Evolutionary conservation across 1,140 invertebrate species (phyloP), one percentile per base, ranked within the genome.

Genomic region (Agrilus planipennis): DNA sequence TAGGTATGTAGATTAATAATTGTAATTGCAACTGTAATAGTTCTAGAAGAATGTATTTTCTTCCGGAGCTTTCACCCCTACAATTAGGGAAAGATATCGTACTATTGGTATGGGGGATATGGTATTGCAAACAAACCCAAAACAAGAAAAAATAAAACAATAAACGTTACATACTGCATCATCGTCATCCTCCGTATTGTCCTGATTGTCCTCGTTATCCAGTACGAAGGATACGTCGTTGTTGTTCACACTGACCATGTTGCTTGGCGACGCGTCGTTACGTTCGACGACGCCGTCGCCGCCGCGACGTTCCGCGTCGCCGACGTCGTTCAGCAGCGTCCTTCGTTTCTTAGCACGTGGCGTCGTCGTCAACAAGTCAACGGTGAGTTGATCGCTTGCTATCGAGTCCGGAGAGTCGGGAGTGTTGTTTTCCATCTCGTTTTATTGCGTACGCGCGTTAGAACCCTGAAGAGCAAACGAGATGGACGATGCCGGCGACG

Each of bases 221-320:
- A 75, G 62, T 10, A 75, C 72, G 49, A 76, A 74, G 3, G 64
- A 61, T 12, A 75, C 72, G 50, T 74, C 71, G 53, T 73, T 72
- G 51, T 73, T 72, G 53, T 70, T 69, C 37, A 53, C 57, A 4
- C 52, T 44, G 15, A 67, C 57, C 27, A 63, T 60, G 12, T 52
- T 53, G 64, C 57, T 46, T n/a, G 65, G 52, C 54, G 69, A 70
- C 37, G 25, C 37, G 14, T 22, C 23, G 12, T 43, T 19, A 17
- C 49, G 16, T 52, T 69, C 58, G 9, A 64, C 59, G 27, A 54
- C 59, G 3, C 23, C 30, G 12, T 38, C 20, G 4, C 70, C 47
- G 34, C 65, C 63, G 27, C 66, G 62, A 22, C 58, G 41, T 23
- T 45, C 29, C 14, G 50, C 47, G 19, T 30, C 37, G 16, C 36